Conservation (phyloP, 1,140 invertebrate genomes). For the Oscheius sp. region DNA sequence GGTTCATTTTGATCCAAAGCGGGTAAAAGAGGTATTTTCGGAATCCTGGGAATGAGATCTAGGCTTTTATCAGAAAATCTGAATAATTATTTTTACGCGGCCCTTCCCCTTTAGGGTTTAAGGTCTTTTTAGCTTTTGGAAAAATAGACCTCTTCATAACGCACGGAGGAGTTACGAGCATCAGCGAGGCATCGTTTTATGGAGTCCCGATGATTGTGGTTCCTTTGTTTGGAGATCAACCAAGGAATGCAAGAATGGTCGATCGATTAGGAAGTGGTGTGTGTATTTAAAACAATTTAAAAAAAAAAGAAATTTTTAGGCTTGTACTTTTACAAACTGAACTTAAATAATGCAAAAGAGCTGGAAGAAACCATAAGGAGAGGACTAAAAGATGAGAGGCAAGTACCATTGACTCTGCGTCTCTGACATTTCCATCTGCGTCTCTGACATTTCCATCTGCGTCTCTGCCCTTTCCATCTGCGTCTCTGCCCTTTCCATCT, state of each 20-base stretch:
- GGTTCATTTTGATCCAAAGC: no score
- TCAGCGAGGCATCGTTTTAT: not conserved
- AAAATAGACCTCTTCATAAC: constrained; percentile 12
- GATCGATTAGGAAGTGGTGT: not conserved
- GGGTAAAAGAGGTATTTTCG: no score
- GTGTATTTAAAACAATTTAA: not conserved
- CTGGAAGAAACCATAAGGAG: not conserved
- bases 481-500: no score
- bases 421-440: no score
- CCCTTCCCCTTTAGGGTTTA: no score
- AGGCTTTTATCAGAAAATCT: no score
- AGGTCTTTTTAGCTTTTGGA: no score
- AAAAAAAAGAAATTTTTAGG: not conserved
- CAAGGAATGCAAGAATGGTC: not conserved
- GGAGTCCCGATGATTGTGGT: not conserved
- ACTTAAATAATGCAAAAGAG: not conserved
- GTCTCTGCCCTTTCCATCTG: no score
- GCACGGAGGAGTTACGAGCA: constrained; percentile 7
- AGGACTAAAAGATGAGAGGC: not conserved
- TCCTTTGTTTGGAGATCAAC: constrained; percentile 15
- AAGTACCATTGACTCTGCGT: not conserved
- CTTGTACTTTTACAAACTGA: not conserved
- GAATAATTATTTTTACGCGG: no score
- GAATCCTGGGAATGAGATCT: no score
- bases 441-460: no score